phyloP scores from a whole-genome alignment of 1,140 invertebrate genomes.

The Probaryconus sp. region DNA sequence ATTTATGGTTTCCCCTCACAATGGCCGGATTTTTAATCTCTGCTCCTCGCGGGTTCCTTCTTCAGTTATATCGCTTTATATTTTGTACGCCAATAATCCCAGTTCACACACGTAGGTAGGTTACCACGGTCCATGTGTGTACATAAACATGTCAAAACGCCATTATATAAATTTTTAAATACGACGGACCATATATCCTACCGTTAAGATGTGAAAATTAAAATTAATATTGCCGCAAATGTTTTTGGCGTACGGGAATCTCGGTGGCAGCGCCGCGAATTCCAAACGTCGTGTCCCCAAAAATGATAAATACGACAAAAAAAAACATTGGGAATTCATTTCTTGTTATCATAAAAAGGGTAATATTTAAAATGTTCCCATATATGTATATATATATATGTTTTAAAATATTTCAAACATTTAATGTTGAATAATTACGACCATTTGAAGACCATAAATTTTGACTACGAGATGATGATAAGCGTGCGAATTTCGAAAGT shows the following conservation, averaged over 20 bases:
- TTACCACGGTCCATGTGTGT: constrained; percentile 57
- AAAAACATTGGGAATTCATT: too few relatives aligned
- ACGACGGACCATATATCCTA: constrained; percentile 70
- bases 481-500: too few relatives aligned
- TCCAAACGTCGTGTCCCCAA: too few relatives aligned
- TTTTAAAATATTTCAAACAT: too few relatives aligned
- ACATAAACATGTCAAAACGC: constrained; percentile 75
- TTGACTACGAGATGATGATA: too few relatives aligned
- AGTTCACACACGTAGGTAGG: constrained; percentile 50
- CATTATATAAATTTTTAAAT: constrained; percentile 78
- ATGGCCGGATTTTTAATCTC: constrained; percentile 73
- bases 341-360: too few relatives aligned
- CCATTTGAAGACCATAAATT: too few relatives aligned
- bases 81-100: constrained; percentile 55
- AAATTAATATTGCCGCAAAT: constrained; percentile 72
- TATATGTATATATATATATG: too few relatives aligned
- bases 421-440: too few relatives aligned
- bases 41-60: constrained; percentile 46
- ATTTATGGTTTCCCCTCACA: constrained; percentile 72
- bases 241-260: constrained; percentile 65
- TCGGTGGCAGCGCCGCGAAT: too few relatives aligned
- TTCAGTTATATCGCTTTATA: constrained; percentile 60
- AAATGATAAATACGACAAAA: too few relatives aligned
- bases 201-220: constrained; percentile 70
- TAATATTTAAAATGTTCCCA: too few relatives aligned